Base-by-base conservation (phyloP, 2,888 invertebrate species). In the Anodontia alba region DNA sequence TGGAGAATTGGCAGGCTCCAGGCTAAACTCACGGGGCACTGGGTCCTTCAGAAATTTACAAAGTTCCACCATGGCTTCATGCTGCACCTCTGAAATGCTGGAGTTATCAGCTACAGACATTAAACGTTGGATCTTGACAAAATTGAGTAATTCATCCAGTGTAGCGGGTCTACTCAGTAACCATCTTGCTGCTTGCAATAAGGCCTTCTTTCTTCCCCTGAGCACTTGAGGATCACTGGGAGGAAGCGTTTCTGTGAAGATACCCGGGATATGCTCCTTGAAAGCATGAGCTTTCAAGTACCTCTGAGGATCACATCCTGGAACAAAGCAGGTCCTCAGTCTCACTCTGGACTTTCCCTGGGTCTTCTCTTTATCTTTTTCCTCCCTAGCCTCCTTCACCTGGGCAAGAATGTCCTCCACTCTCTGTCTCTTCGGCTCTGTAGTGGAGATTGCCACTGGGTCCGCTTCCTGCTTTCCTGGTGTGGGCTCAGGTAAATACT, bases 1-100 rank as follows among this genome's bases (percentile, higher is more conserved):
- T 43, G 76, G 76, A 42, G 76, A 70, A 49, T 57, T 70, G 33
- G 54, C 33, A 33, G 76, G 76, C 7, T 12, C 70, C 20, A 76
- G 7, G 1, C 31, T 15, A 46, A 70, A 70, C 23, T 51, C 38
- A n/a, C 17, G 7, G 2, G 76, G 76, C 23, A 42, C n/a, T 26
- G 36, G n/a, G 20, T 20, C 5, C 17, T 29, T 7, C 5, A 57
- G 26, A 20, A 57, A 26, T 26, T 3, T 29, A 57, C 57, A 57
- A 3, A 57, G 7, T 66, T 73, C 80, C 20, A 49, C 84, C 38
- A 36, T 20, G 1, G 73, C 23, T 26, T 51, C 36, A 0, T 54
- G 0, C 46, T 66, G 36, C 7, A 42, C 43, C 17, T 26, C 51
- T 73, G 72, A 81, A 10, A 42, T 76, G n/a, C 76, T 49, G 33